Evolutionary conservation across 1,140 invertebrate species (phyloP), one percentile per base, ranked within the genome.

Genomic region (Batillaria attramentaria): DNA sequence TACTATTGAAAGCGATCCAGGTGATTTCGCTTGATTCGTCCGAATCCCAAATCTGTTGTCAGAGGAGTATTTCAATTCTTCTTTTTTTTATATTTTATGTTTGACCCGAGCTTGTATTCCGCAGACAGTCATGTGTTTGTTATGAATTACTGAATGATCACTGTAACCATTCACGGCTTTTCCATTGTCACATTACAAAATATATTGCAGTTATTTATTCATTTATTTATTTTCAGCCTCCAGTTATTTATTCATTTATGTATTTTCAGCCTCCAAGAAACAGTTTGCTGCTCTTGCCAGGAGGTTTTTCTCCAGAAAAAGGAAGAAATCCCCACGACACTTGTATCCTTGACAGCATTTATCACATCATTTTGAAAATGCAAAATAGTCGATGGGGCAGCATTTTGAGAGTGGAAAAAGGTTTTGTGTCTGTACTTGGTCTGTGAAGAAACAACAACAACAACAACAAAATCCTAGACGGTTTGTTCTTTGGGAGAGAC

Each of bases 271-370:
- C 35, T 88, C 87, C 69, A 87, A 76, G 76, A 88, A 85, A 74
- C 87, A 88, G 77, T 88, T 88, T 82, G 84, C 83, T 33, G 84
- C 85, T n/a, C 74, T 88, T 65, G 87, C 87, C 33, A 86, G 81
- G 69, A 86, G 79, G 68, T 88, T 88, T 74, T 86, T 86, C 75
- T 83, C 84, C 20, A 81, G 84, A 74, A 83, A 80, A 41, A 84
- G 83, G 78, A 87, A 87, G 80, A 87, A 84, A 54, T 80, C 80
- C 4, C 80, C 84, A 37, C 82, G 81, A 73, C 84, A 87, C 73
- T 83, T 87, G 86, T 86, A 87, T 86, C 83, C 86, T 84, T 72
- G n/a, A n/a, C n/a, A n/a, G n/a, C n/a, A n/a, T n/a, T n/a, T n/a
- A n/a, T n/a, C n/a, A n/a, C n/a, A n/a, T n/a, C n/a, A n/a, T n/a